phyloP scores from a whole-genome alignment of 2,888 invertebrate species.

The Troilus luridus region DNA sequence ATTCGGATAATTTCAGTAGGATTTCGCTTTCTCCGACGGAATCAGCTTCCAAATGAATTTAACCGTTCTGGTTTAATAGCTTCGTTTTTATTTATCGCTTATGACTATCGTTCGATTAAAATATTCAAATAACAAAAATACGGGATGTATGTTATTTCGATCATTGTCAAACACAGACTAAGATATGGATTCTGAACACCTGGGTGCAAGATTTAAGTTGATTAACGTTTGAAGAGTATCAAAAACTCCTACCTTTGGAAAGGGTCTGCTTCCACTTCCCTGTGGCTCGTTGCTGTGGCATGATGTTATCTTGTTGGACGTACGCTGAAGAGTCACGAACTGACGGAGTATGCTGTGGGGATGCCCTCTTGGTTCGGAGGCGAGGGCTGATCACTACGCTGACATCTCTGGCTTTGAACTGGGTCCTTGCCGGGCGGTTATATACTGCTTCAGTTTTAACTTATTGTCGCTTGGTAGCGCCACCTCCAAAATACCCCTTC shows the following conservation, averaged over 20 bases:
- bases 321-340: neutral
- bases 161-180: neutral
- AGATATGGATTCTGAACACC: neutral
- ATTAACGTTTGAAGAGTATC: neutral
- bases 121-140: neutral
- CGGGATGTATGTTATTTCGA: neutral
- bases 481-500: neutral
- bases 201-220: neutral
- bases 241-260: slow-evolving; percentile 21
- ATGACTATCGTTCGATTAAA: neutral
- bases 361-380: neutral
- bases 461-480: slow-evolving; percentile 8
- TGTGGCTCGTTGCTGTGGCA: slow-evolving; percentile 39
- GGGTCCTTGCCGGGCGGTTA: neutral
- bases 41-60: neutral
- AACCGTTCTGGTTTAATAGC: neutral
- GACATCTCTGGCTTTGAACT: slow-evolving; percentile 46
- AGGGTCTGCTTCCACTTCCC: slow-evolving; percentile 36
- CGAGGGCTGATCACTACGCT: slow-evolving; percentile 1
- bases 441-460: slow-evolving; percentile 15
- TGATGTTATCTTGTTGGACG: neutral
- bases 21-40: neutral
- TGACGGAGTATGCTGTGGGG: neutral
- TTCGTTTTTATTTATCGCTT: neutral
- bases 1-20: neutral